Base-by-base conservation (phyloP, 2,888 invertebrate species). In the Teleogryllus oceanicus region DNA sequence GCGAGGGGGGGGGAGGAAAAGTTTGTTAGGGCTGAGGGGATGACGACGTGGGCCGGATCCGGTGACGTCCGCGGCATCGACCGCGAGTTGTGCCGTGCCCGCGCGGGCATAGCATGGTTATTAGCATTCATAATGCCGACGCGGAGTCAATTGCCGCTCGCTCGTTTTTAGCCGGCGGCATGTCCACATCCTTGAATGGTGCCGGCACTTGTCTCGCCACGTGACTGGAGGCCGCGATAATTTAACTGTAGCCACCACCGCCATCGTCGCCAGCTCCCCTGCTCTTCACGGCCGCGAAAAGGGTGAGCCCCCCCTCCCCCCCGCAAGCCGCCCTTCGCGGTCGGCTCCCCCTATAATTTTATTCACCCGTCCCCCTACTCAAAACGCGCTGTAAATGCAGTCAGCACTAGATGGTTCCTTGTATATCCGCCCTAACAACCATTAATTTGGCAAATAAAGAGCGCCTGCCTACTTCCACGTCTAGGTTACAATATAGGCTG, bases 381-480 rank as follows among this genome's bases (percentile, higher is more conserved):
- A 62, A 62, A 62, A 62, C 62, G 11, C 62, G 62, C 62, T 62
- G 62, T 62, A 62, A 62, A 62, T 62, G 62, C 62, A 62, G 62
- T 62, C 62, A 62, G n/a, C 62, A 62, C 62, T 62, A n/a, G 62
- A 12, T 12, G 62, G 62, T 12, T 62, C 62, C 62, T 62, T 62
- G 62, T 62, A 62, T 62, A 62, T 62, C 62, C 62, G 62, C 79
- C 79, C 77, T 62, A 77, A 50, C 79, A 76, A 79, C 79, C 79
- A 79, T 79, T 79, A 79, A 79, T 79, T 79, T 79, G 74, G 76
- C 79, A 79, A 79, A 79, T 79, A 76, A 79, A 79, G 79, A 79
- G 76, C 79, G 62, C 37, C 62, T 77, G 76, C 76, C 79, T 76
- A 50, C 76, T 75, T 76, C 76, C 76, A 79, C 74, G 79, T 76